Evolutionary conservation across 2,113 vertebrate species (phyloP).

Genomic region (Psittacula cyanocephala): DNA sequence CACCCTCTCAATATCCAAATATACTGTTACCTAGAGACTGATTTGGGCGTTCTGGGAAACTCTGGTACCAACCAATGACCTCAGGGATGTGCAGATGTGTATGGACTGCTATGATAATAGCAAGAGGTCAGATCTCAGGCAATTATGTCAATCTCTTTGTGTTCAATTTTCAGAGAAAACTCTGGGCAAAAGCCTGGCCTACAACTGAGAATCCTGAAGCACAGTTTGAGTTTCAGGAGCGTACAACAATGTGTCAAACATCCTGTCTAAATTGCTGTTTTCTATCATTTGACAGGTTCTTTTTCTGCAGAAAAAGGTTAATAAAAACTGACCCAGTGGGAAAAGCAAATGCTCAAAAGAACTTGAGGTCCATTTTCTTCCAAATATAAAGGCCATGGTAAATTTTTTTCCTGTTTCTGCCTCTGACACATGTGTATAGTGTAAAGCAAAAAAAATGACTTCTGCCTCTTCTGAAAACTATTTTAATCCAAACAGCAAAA

Average conservation of each 20-base stretch:
- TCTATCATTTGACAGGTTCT: background rate
- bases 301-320: background rate
- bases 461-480: background rate
- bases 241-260: background rate
- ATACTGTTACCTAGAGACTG: background rate
- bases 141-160: background rate
- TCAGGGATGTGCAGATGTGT: background rate
- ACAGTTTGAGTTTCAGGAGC: background rate
- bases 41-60: background rate
- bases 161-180: background rate
- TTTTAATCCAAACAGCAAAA: background rate
- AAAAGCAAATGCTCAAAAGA: background rate
- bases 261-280: background rate
- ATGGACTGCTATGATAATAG: accelerated
- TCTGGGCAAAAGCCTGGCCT: background rate
- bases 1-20: background rate
- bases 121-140: background rate
- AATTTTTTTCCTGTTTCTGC: background rate
- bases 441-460: background rate
- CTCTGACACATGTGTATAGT: background rate
- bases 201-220: background rate
- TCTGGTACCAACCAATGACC: background rate
- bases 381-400: background rate
- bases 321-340: background rate
- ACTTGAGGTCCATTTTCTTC: background rate